Conservation (phyloP, 2,113 vertebrate genomes). For the Kryptolebias marmoratus region DNA sequence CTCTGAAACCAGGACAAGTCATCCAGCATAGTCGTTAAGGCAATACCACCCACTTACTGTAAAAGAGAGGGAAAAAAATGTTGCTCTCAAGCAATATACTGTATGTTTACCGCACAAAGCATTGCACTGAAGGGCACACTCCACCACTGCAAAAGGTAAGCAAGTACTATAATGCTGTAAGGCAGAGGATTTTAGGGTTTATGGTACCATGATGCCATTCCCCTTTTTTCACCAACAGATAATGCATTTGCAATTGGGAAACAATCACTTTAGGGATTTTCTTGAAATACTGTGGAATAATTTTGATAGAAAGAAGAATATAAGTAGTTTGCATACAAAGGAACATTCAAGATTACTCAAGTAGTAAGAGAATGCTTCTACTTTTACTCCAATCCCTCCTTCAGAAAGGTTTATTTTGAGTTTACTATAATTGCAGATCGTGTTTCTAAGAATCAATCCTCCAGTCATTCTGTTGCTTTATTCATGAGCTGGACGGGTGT, state of each 20-base stretch:
- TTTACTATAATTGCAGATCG: constrained; percentile 67
- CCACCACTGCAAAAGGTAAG: constrained; percentile 20
- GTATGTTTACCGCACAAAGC: constrained; percentile 19
- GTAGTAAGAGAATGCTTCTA: constrained; percentile 14
- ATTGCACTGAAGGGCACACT: constrained; percentile 21
- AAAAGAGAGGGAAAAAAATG: not conserved
- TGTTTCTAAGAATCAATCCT: constrained; percentile 65
- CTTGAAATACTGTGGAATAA: not conserved
- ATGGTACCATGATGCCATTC: constrained; percentile 47
- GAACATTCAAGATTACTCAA: not conserved
- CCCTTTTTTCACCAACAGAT: constrained; percentile 10
- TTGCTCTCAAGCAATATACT: constrained; percentile 8
- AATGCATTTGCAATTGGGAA: constrained; percentile 3
- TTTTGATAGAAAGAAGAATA: not conserved
- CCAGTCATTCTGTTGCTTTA: constrained; percentile 64
- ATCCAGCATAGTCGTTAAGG: constrained; percentile 8
- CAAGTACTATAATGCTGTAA: constrained; percentile 26
- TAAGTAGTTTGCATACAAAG: not conserved
- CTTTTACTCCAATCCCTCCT: constrained; percentile 1
- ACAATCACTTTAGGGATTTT: constrained; percentile 21
- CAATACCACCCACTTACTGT: constrained; percentile 20
- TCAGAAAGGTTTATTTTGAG: constrained; percentile 42
- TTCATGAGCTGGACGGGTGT: constrained; percentile 60
- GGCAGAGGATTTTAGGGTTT: constrained; percentile 53
- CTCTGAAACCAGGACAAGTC: constrained; percentile 1